A percentile compares a stretch with the other conserved stretches of the same genome.
Conservation (phyloP, 2,888 invertebrate species). For the Pasiphila rectangulata region DNA sequence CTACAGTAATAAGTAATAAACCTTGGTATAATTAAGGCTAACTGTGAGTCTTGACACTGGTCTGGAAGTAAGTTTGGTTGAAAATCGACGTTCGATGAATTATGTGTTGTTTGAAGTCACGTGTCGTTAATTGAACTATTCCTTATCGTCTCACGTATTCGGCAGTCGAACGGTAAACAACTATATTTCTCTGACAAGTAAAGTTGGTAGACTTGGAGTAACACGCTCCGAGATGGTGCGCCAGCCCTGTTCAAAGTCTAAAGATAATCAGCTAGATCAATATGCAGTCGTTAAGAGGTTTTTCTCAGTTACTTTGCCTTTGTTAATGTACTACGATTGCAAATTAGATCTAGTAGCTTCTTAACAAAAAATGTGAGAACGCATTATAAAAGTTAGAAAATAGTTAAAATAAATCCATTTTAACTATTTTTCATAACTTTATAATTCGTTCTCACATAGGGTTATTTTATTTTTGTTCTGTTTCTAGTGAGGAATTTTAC, state of each 20-base stretch:
- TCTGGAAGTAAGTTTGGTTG: slow-evolving; percentile 10
- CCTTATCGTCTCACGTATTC: slow-evolving; percentile 53
- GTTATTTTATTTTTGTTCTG: too few relatives aligned
- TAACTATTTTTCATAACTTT: too few relatives aligned
- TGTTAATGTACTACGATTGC: too few relatives aligned
- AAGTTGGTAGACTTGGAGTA: slow-evolving; percentile 43
- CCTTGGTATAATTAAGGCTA: slow-evolving; percentile 18
- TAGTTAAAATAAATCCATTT: too few relatives aligned
- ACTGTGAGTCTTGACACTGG: slow-evolving; percentile 12
- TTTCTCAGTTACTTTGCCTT: too few relatives aligned
- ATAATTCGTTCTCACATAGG: too few relatives aligned
- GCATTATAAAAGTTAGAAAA: too few relatives aligned
- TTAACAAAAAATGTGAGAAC: too few relatives aligned
- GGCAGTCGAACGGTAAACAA: slow-evolving; percentile 48
- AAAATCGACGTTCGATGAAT: slow-evolving; percentile 20
- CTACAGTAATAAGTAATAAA: slow-evolving; percentile 17
- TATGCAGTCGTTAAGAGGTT: too few relatives aligned
- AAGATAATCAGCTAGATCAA: slow-evolving; percentile 4
- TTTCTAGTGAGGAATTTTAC: too few relatives aligned
- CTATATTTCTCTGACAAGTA: slow-evolving; percentile 55
- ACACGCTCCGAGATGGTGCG: slow-evolving; percentile 40
- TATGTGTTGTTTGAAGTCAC: slow-evolving; percentile 38
- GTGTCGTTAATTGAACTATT: slow-evolving; percentile 52
- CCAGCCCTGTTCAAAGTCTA: slow-evolving; percentile 4
- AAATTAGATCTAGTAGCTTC: too few relatives aligned